Percentiles rank a stretch among this genome's conserved stretches.
phyloP scores from a whole-genome alignment of 1,140 invertebrate genomes.

The Achroia grisella region DNA sequence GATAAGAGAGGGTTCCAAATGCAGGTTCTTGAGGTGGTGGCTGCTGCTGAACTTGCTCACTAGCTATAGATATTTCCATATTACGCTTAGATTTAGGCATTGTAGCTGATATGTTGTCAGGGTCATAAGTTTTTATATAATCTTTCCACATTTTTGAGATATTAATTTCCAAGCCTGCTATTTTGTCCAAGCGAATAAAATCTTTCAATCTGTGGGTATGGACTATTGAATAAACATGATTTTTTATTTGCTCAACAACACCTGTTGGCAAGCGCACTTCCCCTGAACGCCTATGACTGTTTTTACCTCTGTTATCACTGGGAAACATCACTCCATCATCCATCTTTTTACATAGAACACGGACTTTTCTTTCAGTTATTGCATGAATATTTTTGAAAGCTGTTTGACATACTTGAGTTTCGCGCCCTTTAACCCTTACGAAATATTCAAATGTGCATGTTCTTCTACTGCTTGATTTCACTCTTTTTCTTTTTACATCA shows the following conservation, averaged over 20 bases:
- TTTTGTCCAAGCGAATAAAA: constrained; percentile 71
- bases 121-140: constrained; percentile 73
- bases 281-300: constrained; percentile 67
- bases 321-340: constrained; percentile 76
- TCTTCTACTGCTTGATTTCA: constrained; percentile 68
- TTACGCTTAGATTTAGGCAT: constrained; percentile 63
- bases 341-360: constrained; percentile 75
- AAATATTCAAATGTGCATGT: constrained; percentile 76
- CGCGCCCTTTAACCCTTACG: constrained; percentile 70
- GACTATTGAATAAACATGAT: constrained; percentile 73
- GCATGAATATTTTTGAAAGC: constrained; percentile 76
- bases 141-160: constrained; percentile 76
- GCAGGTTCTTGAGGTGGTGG: constrained; percentile 35
- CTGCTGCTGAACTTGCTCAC: constrained; percentile 23
- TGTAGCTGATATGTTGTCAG: constrained; percentile 62
- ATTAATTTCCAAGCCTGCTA: constrained; percentile 74
- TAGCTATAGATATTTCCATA: constrained; percentile 23
- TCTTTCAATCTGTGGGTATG: constrained; percentile 70
- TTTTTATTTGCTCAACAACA: constrained; percentile 74
- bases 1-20: constrained; percentile 53
- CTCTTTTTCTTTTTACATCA: constrained; percentile 74
- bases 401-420: constrained; percentile 75
- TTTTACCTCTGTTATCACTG: constrained; percentile 72
- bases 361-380: constrained; percentile 74
- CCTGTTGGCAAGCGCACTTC: constrained; percentile 68